A percentile compares a stretch with the other conserved stretches of the same genome.
phyloP scores from a whole-genome alignment of 92 coral and sea anemone species.

The Plumapathes pennacea region DNA sequence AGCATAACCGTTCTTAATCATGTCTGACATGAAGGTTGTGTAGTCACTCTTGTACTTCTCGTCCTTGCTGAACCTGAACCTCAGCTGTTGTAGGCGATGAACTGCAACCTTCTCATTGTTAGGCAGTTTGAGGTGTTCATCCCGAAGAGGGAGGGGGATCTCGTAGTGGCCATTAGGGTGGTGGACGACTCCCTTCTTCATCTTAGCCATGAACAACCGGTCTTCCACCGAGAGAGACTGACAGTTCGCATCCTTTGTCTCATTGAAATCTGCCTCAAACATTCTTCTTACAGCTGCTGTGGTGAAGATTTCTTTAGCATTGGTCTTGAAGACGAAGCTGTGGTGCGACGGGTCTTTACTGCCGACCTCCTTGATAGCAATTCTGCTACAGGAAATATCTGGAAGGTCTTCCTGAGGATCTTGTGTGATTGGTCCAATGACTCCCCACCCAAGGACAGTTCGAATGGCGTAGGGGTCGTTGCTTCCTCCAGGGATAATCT shows the following conservation, averaged over 20 bases:
- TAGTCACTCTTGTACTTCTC: slow-evolving; percentile 39
- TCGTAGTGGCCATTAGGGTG: slow-evolving; percentile 32
- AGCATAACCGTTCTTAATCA: slow-evolving; percentile 38
- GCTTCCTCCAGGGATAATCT: slow-evolving; percentile 37
- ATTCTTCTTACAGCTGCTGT: slow-evolving; percentile 53
- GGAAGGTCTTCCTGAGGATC: slow-evolving; percentile 1
- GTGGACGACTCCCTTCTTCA: slow-evolving; percentile 13
- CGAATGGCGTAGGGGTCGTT: slow-evolving; percentile 42
- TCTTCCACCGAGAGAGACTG: slow-evolving; percentile 46
- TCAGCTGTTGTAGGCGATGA: slow-evolving; percentile 42
- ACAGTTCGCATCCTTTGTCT: slow-evolving; percentile 22
- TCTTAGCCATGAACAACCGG: slow-evolving; percentile 34
- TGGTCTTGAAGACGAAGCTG: slow-evolving; percentile 39
- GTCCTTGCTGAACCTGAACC: slow-evolving; percentile 22
- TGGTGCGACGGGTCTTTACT: slow-evolving; percentile 28
- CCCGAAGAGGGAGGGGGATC: slow-evolving; percentile 27
- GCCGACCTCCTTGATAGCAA: slow-evolving; percentile 43
- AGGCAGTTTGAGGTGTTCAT: slow-evolving; percentile 22
- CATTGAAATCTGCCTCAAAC: slow-evolving; percentile 54
- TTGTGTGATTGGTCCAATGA: slow-evolving; percentile 27
- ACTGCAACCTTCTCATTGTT: slow-evolving; percentile 38
- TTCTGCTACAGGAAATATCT: slow-evolving; percentile 41
- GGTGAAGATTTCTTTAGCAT: slow-evolving; percentile 41
- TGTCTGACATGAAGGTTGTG: slow-evolving; percentile 29
- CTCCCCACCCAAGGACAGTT: slow-evolving; percentile 30